Base-by-base conservation (phyloP, 2,113 vertebrate genomes). In the Gracilinanus agilis region DNA sequence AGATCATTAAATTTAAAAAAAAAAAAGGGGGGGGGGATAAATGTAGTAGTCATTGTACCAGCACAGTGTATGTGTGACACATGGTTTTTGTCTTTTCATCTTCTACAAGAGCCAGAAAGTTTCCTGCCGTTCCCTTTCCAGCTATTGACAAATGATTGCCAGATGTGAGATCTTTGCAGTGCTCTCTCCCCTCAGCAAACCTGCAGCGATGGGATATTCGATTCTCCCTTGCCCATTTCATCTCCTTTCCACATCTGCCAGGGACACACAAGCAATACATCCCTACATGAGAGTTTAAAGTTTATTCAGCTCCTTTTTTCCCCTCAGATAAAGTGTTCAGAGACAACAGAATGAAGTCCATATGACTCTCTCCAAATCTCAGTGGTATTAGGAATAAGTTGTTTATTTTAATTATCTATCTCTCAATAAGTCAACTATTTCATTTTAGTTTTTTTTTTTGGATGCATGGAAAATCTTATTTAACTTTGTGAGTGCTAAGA, bases 81-180 rank as follows among this genome's bases (percentile, higher is more conserved):
- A 99, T 99, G 99, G 98, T 99, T 99, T 99, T 99, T 98, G 99
- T 99, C 99, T 99, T 99, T 99, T 99, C 99, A 99, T 99, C 99
- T 99, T 99, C 98, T 98, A 98, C 98, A 98, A 99, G 99, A 99
- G 99, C 98, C 98, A 99, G 98, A 99, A 99, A 98, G 98, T 99
- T 99, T 99, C 99, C 99, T 99, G 99, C 99, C 98, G 99, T 99
- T 99, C 99, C 99, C 99, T 99, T 99, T 99, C 99, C 99, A 99
- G 98, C 99, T 99, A 99, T 98, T 99, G 98, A 99, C 99, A 99
- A 99, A 99, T 99, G 99, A 99, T 99, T 99, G 99, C 99, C 99
- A 99, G 99, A 99, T 99, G 99, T 99, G 99, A 98, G 98, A 99
- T 99, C 98, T 98, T 98, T 99, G 98, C 99, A 98, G 98, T 98